A percentile compares a stretch with the other conserved stretches of the same genome.
Evolutionary conservation across 2,797 vertebrate species (phyloP).

Genomic region (Pseudochirops corinnae): DNA sequence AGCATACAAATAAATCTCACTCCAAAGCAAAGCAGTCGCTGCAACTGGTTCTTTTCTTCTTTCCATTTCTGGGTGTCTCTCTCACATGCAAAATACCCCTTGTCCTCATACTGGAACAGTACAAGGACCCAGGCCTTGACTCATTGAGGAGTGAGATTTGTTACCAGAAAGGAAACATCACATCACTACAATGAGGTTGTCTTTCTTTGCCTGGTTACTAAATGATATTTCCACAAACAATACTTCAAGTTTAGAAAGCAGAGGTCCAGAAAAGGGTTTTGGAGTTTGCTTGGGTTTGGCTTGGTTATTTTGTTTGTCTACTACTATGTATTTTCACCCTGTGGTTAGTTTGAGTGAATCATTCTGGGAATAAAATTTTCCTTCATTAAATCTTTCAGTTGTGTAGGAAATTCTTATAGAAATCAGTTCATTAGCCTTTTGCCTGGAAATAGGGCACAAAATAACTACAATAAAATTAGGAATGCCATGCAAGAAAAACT

Average conservation of each 20-base stretch:
- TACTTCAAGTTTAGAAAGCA: constrained; percentile 5
- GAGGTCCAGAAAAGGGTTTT: neutral
- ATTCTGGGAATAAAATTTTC: neutral
- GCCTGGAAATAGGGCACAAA: neutral
- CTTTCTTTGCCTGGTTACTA: neutral
- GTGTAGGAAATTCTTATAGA: constrained; percentile 15
- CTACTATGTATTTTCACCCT: neutral
- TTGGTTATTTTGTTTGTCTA: constrained; percentile 12
- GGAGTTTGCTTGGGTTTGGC: neutral
- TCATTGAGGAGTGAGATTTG: neutral
- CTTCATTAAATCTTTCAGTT: constrained; percentile 37
- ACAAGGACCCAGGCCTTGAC: neutral
- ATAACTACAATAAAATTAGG: constrained; percentile 44
- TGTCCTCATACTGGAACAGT: constrained; percentile 13
- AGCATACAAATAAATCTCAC: neutral
- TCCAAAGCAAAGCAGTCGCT: constrained; percentile 44
- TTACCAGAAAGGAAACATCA: constrained; percentile 16
- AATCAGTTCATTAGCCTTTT: neutral
- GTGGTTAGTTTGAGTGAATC: constrained; percentile 22
- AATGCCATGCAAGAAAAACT: neutral
- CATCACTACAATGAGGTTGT: neutral
- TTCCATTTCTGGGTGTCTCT: neutral
- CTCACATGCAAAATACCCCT: constrained; percentile 11
- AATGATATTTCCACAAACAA: neutral
- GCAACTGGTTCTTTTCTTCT: neutral